These are phyloP conservation scores for Aplochiton taeniatus DNA, from an alignment of 2,797 vertebrate genomes.

Conservation along the genomic window DNA sequence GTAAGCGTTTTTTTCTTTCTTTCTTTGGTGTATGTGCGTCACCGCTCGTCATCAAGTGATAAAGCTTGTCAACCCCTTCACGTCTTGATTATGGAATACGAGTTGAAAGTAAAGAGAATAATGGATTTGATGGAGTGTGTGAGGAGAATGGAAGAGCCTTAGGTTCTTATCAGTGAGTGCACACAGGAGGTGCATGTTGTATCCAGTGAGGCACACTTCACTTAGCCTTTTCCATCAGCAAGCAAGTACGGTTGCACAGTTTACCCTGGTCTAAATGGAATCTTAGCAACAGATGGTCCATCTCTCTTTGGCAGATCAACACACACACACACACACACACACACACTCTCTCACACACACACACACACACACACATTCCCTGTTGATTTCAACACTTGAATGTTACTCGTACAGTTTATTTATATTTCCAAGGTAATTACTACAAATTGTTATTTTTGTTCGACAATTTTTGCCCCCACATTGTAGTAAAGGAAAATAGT, in stretches of 20 bases:
- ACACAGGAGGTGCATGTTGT: conserved; percentile 30
- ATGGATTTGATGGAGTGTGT: conserved; percentile 38
- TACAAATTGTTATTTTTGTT: conserved; percentile 33
- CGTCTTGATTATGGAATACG: conserved; percentile 4
- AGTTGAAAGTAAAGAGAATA: conserved; percentile 17
- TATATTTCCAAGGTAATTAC: not conserved
- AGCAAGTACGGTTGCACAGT: too few species aligned
- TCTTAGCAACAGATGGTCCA: conserved; percentile 50
- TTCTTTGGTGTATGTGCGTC: conserved; percentile 1
- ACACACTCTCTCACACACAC: not conserved
- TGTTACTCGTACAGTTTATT: too few species aligned
- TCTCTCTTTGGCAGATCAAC: conserved; percentile 15
- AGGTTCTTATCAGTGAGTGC: conserved; percentile 39
- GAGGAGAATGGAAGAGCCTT: conserved; percentile 22
- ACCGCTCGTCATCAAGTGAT: not conserved
- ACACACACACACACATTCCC: not conserved
- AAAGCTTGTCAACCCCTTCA: not conserved
- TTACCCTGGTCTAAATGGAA: conserved; percentile 24
- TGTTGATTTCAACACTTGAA: too few species aligned
- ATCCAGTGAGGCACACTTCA: conserved; percentile 19
- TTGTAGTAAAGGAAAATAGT: conserved; percentile 35
- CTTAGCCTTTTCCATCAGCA: conserved; percentile 29
- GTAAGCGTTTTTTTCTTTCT: not conserved
- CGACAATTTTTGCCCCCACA: conserved; percentile 39
- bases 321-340: not conserved